Conservation (phyloP, 2,113 vertebrate species). For the Camelus dromedarius region DNA sequence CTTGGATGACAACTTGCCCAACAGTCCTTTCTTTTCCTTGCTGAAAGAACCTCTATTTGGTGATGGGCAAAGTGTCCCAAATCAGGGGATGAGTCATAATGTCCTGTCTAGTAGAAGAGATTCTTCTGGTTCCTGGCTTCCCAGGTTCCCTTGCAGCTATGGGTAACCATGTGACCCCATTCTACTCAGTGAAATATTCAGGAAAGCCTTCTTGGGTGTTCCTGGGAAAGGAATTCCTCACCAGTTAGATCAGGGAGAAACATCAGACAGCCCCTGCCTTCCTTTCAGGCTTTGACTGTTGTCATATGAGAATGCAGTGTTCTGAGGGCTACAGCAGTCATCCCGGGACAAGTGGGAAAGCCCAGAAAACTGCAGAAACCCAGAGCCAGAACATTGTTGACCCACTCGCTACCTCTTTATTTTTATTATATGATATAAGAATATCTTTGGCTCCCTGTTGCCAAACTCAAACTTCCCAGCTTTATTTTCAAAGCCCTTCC, state of each 20-base stretch:
- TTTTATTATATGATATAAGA: neutral
- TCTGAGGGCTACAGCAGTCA: neutral
- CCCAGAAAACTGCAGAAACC: neutral
- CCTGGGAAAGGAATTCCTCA: neutral
- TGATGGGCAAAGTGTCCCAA: neutral
- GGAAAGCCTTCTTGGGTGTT: neutral
- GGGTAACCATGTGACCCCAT: neutral
- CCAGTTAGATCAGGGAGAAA: neutral
- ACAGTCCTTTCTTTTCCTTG: slow-evolving; percentile 21
- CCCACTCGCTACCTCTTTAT: neutral
- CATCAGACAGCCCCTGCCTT: neutral
- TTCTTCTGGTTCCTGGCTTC: neutral
- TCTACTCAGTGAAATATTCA: neutral
- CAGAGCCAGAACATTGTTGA: neutral
- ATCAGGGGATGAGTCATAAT: neutral
- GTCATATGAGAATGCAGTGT: neutral
- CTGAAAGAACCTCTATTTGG: neutral
- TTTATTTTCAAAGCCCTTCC: neutral
- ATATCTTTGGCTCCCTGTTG: neutral
- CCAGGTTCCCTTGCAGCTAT: neutral
- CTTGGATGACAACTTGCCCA: neutral
- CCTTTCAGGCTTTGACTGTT: neutral
- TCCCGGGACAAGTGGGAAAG: neutral
- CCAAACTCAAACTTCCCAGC: neutral
- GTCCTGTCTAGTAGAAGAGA: neutral